Percentiles rank a stretch among this genome's conserved stretches.
phyloP scores from a whole-genome alignment of 2,888 invertebrate genomes.

The Lasioglossum vierecki region DNA sequence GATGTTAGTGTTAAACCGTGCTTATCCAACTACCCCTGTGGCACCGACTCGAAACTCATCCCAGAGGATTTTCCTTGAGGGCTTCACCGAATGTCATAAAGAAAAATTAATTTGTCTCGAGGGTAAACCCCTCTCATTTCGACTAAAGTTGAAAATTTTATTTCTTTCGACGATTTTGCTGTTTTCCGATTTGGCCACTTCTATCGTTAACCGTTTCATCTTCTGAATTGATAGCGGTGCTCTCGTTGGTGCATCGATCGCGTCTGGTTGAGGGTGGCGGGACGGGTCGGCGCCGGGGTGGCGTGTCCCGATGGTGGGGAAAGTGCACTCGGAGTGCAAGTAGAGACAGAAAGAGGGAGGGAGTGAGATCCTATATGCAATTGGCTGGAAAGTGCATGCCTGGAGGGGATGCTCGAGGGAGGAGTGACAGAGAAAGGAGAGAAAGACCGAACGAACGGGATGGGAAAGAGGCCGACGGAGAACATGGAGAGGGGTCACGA shows the following conservation, averaged over 20 bases:
- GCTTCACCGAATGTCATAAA: neutral
- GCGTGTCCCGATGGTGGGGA: conserved; percentile 60
- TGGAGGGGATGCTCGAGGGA: conserved; percentile 66
- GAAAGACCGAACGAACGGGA: conserved; percentile 41
- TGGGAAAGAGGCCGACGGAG: conserved; percentile 33
- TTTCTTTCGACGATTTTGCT: no score
- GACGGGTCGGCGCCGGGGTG: conserved; percentile 64
- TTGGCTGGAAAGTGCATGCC: conserved; percentile 71
- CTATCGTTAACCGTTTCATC: neutral
- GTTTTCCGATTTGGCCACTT: neutral
- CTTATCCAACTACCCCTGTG: no score
- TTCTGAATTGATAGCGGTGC: conserved; percentile 24
- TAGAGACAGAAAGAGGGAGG: conserved; percentile 7
- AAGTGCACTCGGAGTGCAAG: conserved; percentile 69
- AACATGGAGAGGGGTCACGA: conserved; percentile 52
- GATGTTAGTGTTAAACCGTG: no score
- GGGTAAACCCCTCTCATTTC: no score
- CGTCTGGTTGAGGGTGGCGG: conserved; percentile 51
- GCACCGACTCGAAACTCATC: no score
- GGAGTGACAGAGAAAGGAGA: conserved; percentile 28
- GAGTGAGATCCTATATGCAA: conserved; percentile 66
- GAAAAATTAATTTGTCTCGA: no score
- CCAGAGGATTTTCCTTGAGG: neutral
- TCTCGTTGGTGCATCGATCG: conserved; percentile 68
- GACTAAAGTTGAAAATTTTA: neutral